These are phyloP conservation scores for Trididemnum miniatum DNA, from an alignment of 23 tunicate species.

Conservation along the genomic window DNA sequence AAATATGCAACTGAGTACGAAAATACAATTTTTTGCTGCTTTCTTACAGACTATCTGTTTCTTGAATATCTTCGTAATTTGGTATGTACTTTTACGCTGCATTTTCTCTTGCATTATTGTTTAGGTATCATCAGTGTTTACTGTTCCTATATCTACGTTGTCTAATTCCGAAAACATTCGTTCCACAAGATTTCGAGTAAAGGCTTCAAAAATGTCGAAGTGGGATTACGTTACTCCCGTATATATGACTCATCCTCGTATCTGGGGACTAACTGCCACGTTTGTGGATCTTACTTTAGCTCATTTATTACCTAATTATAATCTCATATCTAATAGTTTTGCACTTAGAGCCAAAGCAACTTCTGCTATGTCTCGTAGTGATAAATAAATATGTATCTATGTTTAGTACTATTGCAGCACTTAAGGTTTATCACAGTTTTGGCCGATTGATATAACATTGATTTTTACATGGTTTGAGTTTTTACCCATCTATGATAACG, in stretches of 20 bases:
- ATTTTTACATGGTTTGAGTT: too few species aligned
- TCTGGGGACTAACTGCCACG: slow-evolving; percentile 14
- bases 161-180: background rate
- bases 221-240: slow-evolving; percentile 11
- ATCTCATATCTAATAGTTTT: background rate
- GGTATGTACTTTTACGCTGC: background rate
- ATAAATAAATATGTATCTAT: too few species aligned
- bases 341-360: too few species aligned
- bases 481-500: too few species aligned
- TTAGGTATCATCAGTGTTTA: background rate
- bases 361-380: too few species aligned
- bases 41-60: too few species aligned
- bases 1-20: background rate
- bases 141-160: background rate
- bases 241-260: slow-evolving; percentile 1
- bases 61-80: too few species aligned
- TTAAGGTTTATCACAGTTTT: too few species aligned
- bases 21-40: too few species aligned
- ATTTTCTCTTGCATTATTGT: background rate
- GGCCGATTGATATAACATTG: too few species aligned
- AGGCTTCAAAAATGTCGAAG: background rate
- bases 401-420: too few species aligned
- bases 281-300: background rate
- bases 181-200: background rate
- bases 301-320: background rate